phyloP scores from a whole-genome alignment of 2,113 vertebrate genomes.

The Meles meles region DNA sequence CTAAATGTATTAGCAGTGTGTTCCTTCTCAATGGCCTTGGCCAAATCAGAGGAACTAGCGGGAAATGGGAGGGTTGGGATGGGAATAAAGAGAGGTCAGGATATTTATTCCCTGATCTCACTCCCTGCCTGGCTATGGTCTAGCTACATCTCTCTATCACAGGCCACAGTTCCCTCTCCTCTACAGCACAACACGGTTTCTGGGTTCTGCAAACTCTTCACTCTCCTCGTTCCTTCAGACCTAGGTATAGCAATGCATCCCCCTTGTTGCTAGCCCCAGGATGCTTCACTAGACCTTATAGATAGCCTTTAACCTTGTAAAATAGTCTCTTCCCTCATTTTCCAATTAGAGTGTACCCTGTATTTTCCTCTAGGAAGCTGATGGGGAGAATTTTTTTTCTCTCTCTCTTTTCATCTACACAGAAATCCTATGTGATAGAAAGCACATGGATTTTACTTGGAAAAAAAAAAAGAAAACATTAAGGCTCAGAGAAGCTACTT shows the following conservation, averaged over 20 bases:
- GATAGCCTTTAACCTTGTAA: neutral
- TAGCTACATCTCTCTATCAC: neutral
- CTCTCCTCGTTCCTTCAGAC: neutral
- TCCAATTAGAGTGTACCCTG: neutral
- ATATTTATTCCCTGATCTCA: neutral
- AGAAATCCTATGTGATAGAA: neutral
- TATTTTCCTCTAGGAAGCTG: neutral
- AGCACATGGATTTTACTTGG: neutral
- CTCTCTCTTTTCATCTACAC: neutral
- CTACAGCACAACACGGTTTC: neutral
- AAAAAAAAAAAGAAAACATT: neutral
- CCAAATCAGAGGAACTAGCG: neutral
- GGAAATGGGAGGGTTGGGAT: neutral
- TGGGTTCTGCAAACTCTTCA: neutral
- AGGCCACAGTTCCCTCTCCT: neutral
- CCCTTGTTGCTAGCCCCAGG: neutral
- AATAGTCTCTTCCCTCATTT: neutral
- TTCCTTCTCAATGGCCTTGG: neutral
- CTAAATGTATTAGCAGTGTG: neutral
- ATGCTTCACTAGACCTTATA: neutral
- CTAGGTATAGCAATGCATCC: neutral
- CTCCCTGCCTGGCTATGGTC: neutral
- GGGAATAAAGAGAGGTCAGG: neutral
- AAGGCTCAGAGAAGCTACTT: neutral
- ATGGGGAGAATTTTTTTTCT: neutral